Evolutionary conservation across 2,113 vertebrate genomes (phyloP), one percentile per base, ranked within the genome.

Genomic region (Gopherus flavomarginatus): DNA sequence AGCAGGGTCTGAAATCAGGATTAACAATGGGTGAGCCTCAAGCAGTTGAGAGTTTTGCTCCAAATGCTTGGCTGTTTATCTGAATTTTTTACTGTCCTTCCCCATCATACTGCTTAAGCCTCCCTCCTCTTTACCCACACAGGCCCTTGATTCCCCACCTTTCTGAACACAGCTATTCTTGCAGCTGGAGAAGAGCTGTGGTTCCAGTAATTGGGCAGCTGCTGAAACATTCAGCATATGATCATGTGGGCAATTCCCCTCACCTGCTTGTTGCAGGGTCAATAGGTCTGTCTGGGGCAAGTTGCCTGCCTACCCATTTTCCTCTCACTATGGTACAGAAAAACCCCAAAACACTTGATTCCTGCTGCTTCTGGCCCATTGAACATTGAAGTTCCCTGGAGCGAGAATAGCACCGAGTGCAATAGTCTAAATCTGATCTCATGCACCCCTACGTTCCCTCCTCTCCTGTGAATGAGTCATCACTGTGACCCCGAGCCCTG

Each of bases 401-500:
- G 14, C 29, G 16, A 42, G 19, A 42, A 72, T 54, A 50, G 3
- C 24, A 4, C 1, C 1, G 44, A 42, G 72, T 65, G 52, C 59
- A 0, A 1, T 14, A 42, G 21, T 21, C 59, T 69, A n/a, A 8
- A 7, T 35, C 62, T n/a, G 35, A n/a, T 69, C 38, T 77, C 22
- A 77, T 26, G 22, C 9, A 10, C 9, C 9, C 21, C n/a, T 24
- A 2, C 92, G 52, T 86, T 88, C 38, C 17, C 6, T 17, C 17
- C 1, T 42, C 16, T 57, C 13, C 47, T 0, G 0, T 22, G 27
- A 59, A n/a, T 24, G 52, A 27, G 44, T 26, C 49, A 80, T 53
- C 31, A 42, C 44, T 4, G 2, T 11, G 42, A 65, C 35, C 10
- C 6, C 11, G 29, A 12, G 8, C 17, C 44, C 42, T 90, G 24